Evolutionary conservation across 2,797 vertebrate species (phyloP), one percentile per base, ranked within the genome.

Genomic region (Melanotaenia maccullochi): DNA sequence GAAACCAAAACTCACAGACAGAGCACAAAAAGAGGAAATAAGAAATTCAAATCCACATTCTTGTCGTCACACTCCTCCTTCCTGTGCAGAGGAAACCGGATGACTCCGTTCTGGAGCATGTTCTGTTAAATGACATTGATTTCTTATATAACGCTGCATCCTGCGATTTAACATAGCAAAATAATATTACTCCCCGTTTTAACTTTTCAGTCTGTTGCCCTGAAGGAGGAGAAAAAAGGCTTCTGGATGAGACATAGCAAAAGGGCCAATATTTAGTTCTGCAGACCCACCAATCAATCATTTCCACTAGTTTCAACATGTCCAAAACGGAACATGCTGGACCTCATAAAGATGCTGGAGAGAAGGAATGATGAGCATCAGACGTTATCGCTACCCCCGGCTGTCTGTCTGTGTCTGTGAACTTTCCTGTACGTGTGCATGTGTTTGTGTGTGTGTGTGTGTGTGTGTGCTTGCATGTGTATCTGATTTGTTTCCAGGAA

Each of bases 41-140:
- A 90, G 87, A 92, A 90, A 92, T 89, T 87, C 74, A 91, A 92
- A 91, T 92, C 88, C 85, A 87, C 90, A 90, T 87, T 92, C 90
- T 89, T 85, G 83, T 85, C 78, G 84, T 90, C 90, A 84, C 90
- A 78, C 81, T 89, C 52, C 79, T 85, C 82, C 88, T 94, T 94
- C 92, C 93, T 93, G 92, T 89, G 69, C 84, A 60, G 85, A 91
- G 85, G 92, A 93, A 93, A 92, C 90, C 87, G 87, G 90, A 93
- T 82, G 89, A 89, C 55, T 74, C 75, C 66, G 71, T 88, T 84
- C 90, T 79, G 87, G 78, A 86, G 88, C 89, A 82, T 87, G 88
- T 86, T 94, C 88, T 87, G 89, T 93, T 92, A 91, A 94, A 94
- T 85, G 49, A 86, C 87, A 93, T 90, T 20, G 85, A 93, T 95